A percentile compares a stretch with the other conserved stretches of the same genome.
phyloP scores from a whole-genome alignment of 2,797 vertebrate species.

The Limosa lapponica region DNA sequence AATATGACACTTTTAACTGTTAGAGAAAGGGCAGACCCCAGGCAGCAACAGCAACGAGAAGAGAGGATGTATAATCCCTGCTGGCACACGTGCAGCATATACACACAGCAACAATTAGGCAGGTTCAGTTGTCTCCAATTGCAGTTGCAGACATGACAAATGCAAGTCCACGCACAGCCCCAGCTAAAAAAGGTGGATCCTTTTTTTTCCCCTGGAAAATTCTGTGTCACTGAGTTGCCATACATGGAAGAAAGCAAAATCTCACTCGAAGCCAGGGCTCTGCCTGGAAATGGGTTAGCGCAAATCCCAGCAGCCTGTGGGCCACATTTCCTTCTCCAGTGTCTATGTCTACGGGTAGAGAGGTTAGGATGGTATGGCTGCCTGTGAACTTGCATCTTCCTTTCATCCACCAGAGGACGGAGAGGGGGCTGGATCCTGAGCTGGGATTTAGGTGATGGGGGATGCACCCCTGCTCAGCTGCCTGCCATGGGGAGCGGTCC shows the following conservation, averaged over 20 bases:
- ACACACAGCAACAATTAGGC: neutral
- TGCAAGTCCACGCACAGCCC: constrained; percentile 1
- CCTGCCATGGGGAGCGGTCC: fast-evolving
- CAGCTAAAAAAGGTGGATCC: neutral
- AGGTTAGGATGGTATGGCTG: neutral
- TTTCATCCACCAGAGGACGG: neutral
- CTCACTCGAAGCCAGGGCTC: neutral
- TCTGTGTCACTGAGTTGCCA: neutral
- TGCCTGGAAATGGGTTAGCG: neutral
- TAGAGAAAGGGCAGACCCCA: neutral
- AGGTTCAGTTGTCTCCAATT: constrained; percentile 17
- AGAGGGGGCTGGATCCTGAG: neutral
- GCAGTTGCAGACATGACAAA: neutral
- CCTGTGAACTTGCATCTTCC: neutral
- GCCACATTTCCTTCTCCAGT: fast-evolving
- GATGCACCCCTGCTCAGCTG: neutral
- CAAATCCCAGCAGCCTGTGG: neutral
- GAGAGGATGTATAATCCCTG: neutral
- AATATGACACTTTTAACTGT: neutral
- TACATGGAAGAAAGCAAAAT: neutral
- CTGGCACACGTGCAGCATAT: neutral
- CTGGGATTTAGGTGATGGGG: fast-evolving
- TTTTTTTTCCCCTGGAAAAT: neutral
- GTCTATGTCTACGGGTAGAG: neutral
- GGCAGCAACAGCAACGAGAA: neutral